Evolutionary conservation across 2,888 invertebrate species (phyloP).

Genomic region (Luffia ferchaultella): DNA sequence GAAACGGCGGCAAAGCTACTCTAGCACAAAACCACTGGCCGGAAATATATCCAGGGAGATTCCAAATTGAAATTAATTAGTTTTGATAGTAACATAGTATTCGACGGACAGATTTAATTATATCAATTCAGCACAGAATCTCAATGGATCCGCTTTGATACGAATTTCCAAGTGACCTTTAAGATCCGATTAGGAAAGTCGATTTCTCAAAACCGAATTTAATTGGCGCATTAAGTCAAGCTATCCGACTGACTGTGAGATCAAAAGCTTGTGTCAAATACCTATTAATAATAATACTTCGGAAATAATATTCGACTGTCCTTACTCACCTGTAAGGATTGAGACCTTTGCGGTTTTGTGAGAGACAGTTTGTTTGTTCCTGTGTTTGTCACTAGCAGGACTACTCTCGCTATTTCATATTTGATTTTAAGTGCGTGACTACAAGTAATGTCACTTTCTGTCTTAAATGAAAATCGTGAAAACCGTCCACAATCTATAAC

Average conservation of each 20-base stretch:
- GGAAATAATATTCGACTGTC: neutral
- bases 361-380: too few species aligned
- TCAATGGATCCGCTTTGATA: neutral
- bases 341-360: too few species aligned
- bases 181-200: neutral
- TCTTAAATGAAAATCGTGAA: too few species aligned
- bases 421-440: neutral
- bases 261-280: neutral
- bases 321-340: too few species aligned
- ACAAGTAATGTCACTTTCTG: too few species aligned
- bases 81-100: too few species aligned
- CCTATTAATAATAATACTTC: neutral
- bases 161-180: neutral
- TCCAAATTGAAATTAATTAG: too few species aligned
- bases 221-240: neutral
- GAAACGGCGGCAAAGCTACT: neutral
- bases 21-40: neutral
- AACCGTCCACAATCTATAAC: too few species aligned
- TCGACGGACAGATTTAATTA: neutral
- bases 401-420: too few species aligned
- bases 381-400: too few species aligned
- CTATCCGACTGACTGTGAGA: neutral
- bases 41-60: neutral
- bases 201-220: neutral
- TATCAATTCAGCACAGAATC: neutral